Conservation (phyloP, 2,113 vertebrate genomes). For the Lagopus leucura region DNA sequence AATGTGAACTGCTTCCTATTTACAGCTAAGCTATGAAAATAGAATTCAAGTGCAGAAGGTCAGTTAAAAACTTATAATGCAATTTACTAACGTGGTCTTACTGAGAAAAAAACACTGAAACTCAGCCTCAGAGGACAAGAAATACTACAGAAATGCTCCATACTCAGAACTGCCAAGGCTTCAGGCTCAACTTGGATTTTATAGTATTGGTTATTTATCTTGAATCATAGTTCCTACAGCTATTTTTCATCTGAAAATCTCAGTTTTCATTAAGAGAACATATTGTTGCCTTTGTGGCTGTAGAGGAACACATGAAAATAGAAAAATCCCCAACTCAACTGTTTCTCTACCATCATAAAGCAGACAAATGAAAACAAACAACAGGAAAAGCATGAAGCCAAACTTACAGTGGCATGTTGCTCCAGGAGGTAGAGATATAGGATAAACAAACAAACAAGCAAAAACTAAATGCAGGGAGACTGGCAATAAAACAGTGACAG, state of each 20-base stretch:
- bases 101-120: background rate
- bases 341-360: background rate
- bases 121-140: background rate
- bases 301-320: background rate
- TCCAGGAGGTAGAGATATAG: background rate
- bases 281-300: background rate
- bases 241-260: background rate
- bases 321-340: background rate
- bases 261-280: background rate
- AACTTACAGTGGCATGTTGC: background rate
- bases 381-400: background rate
- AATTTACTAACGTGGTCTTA: background rate
- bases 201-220: background rate
- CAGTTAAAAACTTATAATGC: slow-evolving; percentile 16
- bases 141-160: background rate
- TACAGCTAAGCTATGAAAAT: background rate
- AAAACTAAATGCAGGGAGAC: background rate
- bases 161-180: background rate
- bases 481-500: background rate
- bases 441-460: background rate
- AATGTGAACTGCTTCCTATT: background rate
- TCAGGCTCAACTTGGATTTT: background rate
- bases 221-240: background rate
- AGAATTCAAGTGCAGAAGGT: background rate
- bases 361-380: background rate